Evolutionary conservation across 2,113 vertebrate genomes (phyloP).

Genomic region (Stigmatopora argus): DNA sequence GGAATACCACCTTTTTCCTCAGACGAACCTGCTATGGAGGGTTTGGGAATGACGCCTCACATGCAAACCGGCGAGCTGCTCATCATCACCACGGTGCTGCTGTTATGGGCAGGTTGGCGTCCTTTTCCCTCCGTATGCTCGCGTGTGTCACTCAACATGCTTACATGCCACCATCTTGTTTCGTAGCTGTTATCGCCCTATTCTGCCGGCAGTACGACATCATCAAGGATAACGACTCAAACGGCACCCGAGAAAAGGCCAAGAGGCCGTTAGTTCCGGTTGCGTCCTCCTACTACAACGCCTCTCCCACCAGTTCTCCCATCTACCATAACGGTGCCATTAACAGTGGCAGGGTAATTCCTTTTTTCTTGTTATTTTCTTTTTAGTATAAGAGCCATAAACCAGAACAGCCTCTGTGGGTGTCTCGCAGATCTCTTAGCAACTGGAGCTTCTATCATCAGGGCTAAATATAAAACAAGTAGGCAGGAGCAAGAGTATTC

Average conservation of each 20-base stretch:
- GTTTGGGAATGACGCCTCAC: constrained; percentile 82
- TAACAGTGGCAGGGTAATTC: constrained; percentile 75
- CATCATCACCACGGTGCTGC: constrained; percentile 90
- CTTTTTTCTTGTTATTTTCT: neutral
- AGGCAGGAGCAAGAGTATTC: constrained; percentile 1
- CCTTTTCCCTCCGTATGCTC: neutral
- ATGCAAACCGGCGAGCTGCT: constrained; percentile 91
- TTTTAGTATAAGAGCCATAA: neutral
- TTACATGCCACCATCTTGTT: neutral
- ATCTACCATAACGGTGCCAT: constrained; percentile 78
- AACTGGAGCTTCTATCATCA: constrained; percentile 38
- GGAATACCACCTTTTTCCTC: constrained; percentile 17
- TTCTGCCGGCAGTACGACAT: constrained; percentile 97
- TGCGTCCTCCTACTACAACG: constrained; percentile 76
- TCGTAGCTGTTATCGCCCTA: constrained; percentile 85
- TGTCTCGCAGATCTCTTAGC: constrained; percentile 46
- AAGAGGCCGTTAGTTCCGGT: constrained; percentile 84
- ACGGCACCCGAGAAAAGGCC: constrained; percentile 84
- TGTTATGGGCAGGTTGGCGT: constrained; percentile 91
- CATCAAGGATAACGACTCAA: constrained; percentile 95
- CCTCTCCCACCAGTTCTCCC: constrained; percentile 77
- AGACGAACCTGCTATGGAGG: constrained; percentile 94
- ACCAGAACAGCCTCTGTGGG: constrained; percentile 26
- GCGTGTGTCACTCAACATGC: neutral
- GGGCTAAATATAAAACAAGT: constrained; percentile 49